Conservation (phyloP, 2,113 vertebrate species). For the Apus apus region DNA sequence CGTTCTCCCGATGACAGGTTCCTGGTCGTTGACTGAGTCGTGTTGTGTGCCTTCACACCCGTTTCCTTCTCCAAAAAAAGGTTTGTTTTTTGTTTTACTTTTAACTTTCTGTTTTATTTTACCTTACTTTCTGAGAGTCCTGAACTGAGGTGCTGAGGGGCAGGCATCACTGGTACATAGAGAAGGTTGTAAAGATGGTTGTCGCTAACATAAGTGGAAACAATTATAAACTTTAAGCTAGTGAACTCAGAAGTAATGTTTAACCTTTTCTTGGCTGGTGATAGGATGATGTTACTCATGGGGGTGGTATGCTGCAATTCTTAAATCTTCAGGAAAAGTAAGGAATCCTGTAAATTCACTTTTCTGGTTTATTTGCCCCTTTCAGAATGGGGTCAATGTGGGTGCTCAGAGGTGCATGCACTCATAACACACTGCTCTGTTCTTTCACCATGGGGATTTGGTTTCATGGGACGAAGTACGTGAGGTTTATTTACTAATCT, state of each 20-base stretch:
- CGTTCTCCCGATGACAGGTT: conserved; percentile 72
- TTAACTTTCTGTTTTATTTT: not conserved
- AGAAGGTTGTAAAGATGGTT: not conserved
- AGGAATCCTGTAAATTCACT: not conserved
- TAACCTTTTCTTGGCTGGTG: not conserved
- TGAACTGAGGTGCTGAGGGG: not conserved
- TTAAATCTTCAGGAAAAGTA: not conserved
- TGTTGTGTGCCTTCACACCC: conserved; percentile 68
- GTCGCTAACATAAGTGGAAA: not conserved
- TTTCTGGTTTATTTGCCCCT: not conserved
- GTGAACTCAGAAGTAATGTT: not conserved
- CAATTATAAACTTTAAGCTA: not conserved
- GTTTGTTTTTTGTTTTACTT: conserved; percentile 67
- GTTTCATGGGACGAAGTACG: not conserved
- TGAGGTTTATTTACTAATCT: not conserved
- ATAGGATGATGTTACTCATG: not conserved
- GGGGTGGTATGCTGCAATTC: not conserved
- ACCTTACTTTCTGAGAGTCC: not conserved
- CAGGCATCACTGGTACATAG: not conserved
- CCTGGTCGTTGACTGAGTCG: conserved; percentile 70
- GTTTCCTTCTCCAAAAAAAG: conserved; percentile 71
- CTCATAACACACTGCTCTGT: not conserved
- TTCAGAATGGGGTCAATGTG: accelerated
- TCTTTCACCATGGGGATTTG: not conserved
- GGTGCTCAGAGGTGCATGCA: not conserved